Evolutionary conservation across 2,113 vertebrate genomes (phyloP), one percentile per base, ranked within the genome.

Genomic region (Phyllostomus hastatus): DNA sequence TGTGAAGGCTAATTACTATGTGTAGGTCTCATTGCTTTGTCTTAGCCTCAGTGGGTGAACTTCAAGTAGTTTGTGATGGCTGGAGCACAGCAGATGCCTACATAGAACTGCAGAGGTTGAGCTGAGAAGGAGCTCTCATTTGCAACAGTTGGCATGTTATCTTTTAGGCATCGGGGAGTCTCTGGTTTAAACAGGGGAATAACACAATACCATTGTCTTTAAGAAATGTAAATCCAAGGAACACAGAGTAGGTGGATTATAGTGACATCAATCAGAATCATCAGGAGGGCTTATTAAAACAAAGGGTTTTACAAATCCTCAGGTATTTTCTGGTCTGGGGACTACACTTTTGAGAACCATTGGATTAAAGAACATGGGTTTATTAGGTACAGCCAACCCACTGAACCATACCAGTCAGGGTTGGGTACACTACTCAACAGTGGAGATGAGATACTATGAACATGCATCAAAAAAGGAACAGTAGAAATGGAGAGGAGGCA

Each of bases 51-150:
- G 2, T 46, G 82, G 26, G 66, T 46, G 43, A 73, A 50, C 28
- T 17, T 46, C 35, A 54, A 64, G 43, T 1, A 26, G 24, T 35
- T 79, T 33, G 38, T 28, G 35, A 50, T 17, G 24, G 1, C 24
- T 24, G 24, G 31, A 35, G 4, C 20, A 24, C 11, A 61, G 22
- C 17, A 26, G 4, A 8, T 1, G 12, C 14, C 43, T 2, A 2
- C 4, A 0, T 2, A 11, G 46, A 54, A 26, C 0, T 59, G 20
- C 16, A 61, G 38, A 35, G 24, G 46, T 3, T 3, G 24, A 48
- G 72, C 17, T 80, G 72, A 85, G 46, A 24, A 69, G 8, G 33
- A 59, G 41, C 50, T 1, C 33, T 95, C 28, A 15, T 11, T 43
- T 67, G 10, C 41, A 76, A 85, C 9, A 66, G 26, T 19, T 72